Evolutionary conservation across 2,113 vertebrate genomes (phyloP), one percentile per base, ranked within the genome.

Genomic region (Harpagus bidentatus): DNA sequence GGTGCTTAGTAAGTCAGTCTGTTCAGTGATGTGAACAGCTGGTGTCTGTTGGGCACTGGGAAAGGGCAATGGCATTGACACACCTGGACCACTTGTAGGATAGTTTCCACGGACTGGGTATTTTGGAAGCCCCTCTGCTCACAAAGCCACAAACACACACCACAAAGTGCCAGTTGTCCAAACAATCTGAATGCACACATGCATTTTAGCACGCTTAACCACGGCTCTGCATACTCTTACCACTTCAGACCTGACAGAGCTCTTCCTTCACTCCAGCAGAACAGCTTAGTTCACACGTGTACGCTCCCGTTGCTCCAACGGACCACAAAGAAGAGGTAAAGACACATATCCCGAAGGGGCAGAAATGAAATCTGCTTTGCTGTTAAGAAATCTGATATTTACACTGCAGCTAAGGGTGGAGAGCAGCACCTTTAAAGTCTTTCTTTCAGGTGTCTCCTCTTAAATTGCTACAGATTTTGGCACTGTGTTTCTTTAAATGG

Each of bases 381-480:
- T 95, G 82, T 29, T 92, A 52, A 63, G 87, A 95, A 84, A 95
- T 26, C 65, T 74, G 88, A 31, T 70, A 52, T 84, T 90, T 32
- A 69, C 58, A 22, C 10, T 40, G 81, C 62, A 93, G 92, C 70
- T 73, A 82, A 58, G 20, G 55, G 26, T 40, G 36, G 63, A 73
- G 42, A 90, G 43, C 80, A 88, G 83, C 83, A 76, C 45, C 93
- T 89, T 89, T 66, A 38, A 90, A 86, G 78, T 19, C 62, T 40
- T 83, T 53, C 36, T 86, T 74, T 90, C 61, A 92, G 76, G 79
- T 91, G 73, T 43, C 78, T 96, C 95, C 91, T 86, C 77, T 47
- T 79, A 79, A 97, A 91, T 32, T 34, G 81, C 71, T 50, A 15
- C 53, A 89, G 71, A 72, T 90, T 77, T 72, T 90, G 82, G 94